Percentiles rank a stretch among this genome's conserved stretches.
These are phyloP conservation scores for Folsomia manolachei DNA, from an alignment of 2,888 invertebrate species.

Conservation along the genomic window DNA sequence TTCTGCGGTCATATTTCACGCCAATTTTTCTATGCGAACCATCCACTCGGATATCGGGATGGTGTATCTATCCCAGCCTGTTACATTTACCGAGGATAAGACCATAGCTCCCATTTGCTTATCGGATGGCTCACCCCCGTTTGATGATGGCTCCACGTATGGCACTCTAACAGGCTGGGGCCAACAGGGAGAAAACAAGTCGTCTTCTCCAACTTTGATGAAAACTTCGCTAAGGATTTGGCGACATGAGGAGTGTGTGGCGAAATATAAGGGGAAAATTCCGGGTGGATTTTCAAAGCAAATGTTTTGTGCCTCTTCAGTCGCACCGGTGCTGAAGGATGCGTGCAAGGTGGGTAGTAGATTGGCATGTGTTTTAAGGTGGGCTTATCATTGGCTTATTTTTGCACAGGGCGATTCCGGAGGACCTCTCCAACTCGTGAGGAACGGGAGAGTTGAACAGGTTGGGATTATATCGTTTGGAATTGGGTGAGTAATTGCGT, in stretches of 20 bases:
- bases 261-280: conserved; percentile 31
- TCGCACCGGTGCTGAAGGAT: conserved; percentile 19
- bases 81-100: conserved; percentile 67
- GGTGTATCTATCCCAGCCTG: conserved; percentile 72
- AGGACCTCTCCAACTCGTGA: conserved; percentile 25
- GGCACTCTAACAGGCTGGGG: conserved; percentile 39
- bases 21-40: conserved; percentile 77
- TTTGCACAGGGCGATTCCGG: conserved; percentile 21
- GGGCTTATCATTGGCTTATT: too few relatives aligned
- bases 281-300: conserved; percentile 31
- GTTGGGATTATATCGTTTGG: conserved; percentile 35
- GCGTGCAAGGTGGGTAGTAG: conserved; percentile 22
- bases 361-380: too few relatives aligned
- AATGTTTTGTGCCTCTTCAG: conserved; percentile 36
- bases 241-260: conserved; percentile 33
- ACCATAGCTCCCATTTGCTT: conserved; percentile 78
- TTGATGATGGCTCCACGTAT: conserved; percentile 63
- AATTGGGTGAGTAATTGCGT: conserved; percentile 28
- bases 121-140: conserved; percentile 16
- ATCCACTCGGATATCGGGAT: conserved; percentile 62
- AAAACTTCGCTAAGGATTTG: conserved; percentile 34
- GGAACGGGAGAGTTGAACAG: conserved; percentile 25
- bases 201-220: conserved; percentile 20
- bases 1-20: conserved; percentile 78
- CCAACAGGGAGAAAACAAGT: conserved; percentile 19